A percentile compares a stretch with the other conserved stretches of the same genome.
phyloP scores from a whole-genome alignment of 2,888 invertebrate species.

The Drosophila sordidula region DNA sequence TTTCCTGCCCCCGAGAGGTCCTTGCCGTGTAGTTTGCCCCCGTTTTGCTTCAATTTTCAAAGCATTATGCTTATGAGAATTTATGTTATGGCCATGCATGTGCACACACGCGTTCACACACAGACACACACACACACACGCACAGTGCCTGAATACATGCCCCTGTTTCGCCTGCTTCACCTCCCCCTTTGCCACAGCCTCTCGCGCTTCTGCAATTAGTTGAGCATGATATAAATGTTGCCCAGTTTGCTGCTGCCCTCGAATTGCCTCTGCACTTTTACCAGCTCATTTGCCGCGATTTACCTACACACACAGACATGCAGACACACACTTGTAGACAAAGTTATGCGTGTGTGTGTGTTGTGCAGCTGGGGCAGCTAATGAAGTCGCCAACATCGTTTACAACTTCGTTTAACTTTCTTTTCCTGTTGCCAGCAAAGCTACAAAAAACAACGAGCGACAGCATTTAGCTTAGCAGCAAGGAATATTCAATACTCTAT shows the following conservation, averaged over 20 bases:
- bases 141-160: conserved; percentile 10
- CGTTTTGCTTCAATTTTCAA: conserved; percentile 75
- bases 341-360: conserved; percentile 5
- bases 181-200: conserved; percentile 2
- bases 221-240: conserved; percentile 75
- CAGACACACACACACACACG: background rate
- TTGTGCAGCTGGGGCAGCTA: conserved; percentile 17
- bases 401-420: conserved; percentile 30
- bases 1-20: background rate
- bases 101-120: conserved; percentile 7
- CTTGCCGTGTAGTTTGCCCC: conserved; percentile 27
- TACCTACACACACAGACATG: conserved; percentile 44
- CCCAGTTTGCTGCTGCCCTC: conserved; percentile 36
- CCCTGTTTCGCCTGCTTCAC: background rate
- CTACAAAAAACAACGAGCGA: background rate
- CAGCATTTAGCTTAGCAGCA: background rate
- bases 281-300: conserved; percentile 71
- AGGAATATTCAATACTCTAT: background rate
- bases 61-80: conserved; percentile 81
- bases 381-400: conserved; percentile 50
- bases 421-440: conserved; percentile 16
- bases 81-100: conserved; percentile 67
- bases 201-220: conserved; percentile 65
- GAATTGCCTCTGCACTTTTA: conserved; percentile 49
- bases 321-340: background rate